phyloP scores from a whole-genome alignment of 2,113 vertebrate genomes.

The Zeus faber region DNA sequence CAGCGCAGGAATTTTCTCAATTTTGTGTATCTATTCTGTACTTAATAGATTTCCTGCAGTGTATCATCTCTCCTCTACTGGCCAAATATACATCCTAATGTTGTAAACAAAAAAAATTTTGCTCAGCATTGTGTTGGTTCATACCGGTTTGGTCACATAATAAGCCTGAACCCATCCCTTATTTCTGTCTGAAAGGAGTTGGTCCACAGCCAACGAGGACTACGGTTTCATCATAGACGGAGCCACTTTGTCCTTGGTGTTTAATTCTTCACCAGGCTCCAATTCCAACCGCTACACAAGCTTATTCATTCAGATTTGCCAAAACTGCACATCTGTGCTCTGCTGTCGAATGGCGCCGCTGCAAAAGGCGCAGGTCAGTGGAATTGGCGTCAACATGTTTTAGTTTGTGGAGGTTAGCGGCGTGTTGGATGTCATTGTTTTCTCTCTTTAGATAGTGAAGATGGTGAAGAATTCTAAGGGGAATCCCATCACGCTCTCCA shows the following conservation, averaged over 20 bases:
- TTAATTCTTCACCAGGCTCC: conserved; percentile 83
- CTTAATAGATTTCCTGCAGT: too few species aligned
- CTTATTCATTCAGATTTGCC: conserved; percentile 93
- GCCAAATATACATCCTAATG: too few species aligned
- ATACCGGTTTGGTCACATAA: neutral
- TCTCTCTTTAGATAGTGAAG: conserved; percentile 84
- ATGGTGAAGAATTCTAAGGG: conserved; percentile 97
- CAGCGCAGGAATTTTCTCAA: too few species aligned
- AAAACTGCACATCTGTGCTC: conserved; percentile 91
- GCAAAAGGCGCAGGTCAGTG: conserved; percentile 93
- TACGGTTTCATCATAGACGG: conserved; percentile 95
- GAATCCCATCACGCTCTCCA: conserved; percentile 88
- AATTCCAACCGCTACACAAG: conserved; percentile 83
- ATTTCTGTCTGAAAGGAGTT: conserved; percentile 72
- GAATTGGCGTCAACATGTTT: too few species aligned
- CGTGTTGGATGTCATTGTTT: neutral
- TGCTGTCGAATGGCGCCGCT: conserved; percentile 97
- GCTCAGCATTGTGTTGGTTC: too few species aligned
- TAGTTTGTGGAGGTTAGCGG: neutral
- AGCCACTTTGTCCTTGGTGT: conserved; percentile 86
- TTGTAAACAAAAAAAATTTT: too few species aligned
- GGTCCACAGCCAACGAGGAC: conserved; percentile 81
- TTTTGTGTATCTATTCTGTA: too few species aligned
- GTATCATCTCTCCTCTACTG: too few species aligned
- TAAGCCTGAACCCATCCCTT: neutral